Conservation (phyloP, 2,888 invertebrate genomes). For the Caenorhabditis drosophilae region DNA sequence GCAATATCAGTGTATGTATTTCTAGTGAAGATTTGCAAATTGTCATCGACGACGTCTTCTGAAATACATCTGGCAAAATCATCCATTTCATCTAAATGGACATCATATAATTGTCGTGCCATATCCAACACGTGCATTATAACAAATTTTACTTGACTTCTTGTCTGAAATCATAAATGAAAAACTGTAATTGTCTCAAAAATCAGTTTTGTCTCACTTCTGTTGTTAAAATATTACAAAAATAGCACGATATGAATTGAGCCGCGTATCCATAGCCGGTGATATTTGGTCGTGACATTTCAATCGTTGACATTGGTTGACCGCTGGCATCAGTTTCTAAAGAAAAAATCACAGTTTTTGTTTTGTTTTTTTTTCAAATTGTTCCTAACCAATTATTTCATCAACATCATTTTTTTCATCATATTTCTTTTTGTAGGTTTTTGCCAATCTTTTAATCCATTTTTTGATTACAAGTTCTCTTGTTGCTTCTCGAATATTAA, state of each 20-base stretch:
- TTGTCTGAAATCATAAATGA: not conserved
- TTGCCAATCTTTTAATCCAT: conserved; percentile 3
- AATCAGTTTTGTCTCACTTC: not conserved
- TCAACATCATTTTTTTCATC: not conserved
- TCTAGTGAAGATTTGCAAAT: not conserved
- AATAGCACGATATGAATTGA: not conserved
- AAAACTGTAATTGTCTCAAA: not conserved
- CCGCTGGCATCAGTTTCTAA: not conserved
- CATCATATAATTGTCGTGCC: conserved; percentile 15
- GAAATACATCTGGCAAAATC: conserved; percentile 10
- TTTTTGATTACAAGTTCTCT: conserved; percentile 3
- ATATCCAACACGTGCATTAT: conserved; percentile 11
- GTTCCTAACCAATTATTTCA: conserved; percentile 3
- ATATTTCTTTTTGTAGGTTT: not conserved
- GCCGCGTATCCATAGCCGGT: conserved; percentile 12
- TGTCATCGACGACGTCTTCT: conserved; percentile 4
- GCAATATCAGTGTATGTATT: not conserved
- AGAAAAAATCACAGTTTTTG: not conserved
- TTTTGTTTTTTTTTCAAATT: not conserved
- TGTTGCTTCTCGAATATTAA: conserved; percentile 4
- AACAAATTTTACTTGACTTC: not conserved
- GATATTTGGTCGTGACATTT: not conserved
- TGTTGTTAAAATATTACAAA: not conserved
- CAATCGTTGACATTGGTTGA: not conserved
- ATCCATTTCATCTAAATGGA: conserved; percentile 13